Percentiles rank a stretch among this genome's conserved stretches.
Conservation (phyloP, 2,888 invertebrate species). For the Notodonta ziczac region DNA sequence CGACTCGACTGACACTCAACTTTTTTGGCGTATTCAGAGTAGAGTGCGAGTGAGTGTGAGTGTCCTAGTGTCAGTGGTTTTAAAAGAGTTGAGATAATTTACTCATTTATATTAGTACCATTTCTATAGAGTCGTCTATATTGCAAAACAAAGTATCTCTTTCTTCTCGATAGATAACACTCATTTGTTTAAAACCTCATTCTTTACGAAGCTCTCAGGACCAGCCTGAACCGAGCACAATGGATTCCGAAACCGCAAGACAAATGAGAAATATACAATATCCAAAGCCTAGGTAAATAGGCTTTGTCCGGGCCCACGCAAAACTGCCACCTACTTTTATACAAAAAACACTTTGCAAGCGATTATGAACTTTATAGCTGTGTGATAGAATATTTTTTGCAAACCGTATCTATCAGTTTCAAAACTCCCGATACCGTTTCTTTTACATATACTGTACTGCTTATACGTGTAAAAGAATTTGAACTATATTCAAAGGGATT, state of each 20-base stretch:
- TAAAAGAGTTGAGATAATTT: too few relatives aligned
- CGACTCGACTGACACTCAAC: too few relatives aligned
- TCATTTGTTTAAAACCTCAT: constrained; percentile 1
- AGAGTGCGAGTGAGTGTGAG: too few relatives aligned
- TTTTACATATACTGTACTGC: constrained; percentile 72
- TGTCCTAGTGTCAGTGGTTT: too few relatives aligned
- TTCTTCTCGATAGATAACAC: neutral
- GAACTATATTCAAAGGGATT: constrained; percentile 20
- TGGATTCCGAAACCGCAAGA: constrained; percentile 76
- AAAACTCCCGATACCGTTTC: constrained; percentile 71
- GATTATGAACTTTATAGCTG: constrained; percentile 52
- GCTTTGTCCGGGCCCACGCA: constrained; percentile 66
- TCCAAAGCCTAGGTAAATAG: constrained; percentile 72
- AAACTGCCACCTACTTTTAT: constrained; percentile 75
- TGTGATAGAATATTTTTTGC: constrained; percentile 64
- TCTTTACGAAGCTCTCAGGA: constrained; percentile 2
- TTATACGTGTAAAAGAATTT: constrained; percentile 28
- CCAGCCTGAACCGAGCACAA: constrained; percentile 45
- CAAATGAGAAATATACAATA: constrained; percentile 80
- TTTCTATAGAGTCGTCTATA: too few relatives aligned
- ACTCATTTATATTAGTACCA: too few relatives aligned
- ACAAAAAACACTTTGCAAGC: constrained; percentile 42
- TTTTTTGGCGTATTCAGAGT: too few relatives aligned
- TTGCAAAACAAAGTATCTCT: too few relatives aligned
- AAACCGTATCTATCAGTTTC: constrained; percentile 58